Base-by-base conservation (phyloP, 2,888 invertebrate species). In the Agonum fuliginosum region DNA sequence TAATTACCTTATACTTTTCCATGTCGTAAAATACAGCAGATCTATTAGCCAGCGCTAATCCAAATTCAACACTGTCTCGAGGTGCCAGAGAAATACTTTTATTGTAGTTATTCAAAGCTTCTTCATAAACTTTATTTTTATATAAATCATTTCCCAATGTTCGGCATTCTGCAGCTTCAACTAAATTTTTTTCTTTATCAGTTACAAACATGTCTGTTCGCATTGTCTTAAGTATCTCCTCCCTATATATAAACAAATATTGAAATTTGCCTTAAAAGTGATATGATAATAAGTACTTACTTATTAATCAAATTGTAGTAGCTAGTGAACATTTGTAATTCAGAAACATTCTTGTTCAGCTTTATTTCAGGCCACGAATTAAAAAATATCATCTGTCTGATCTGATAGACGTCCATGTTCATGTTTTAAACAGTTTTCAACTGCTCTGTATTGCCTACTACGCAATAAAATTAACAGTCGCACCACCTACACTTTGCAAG, bases 11-110 rank as follows among this genome's bases (percentile, higher is more conserved):
- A 83, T 90, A 92, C 65, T 90, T 89, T 78, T 89, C 86, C 81
- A 93, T 86, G 78, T 89, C 88, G 80, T 88, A 89, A 69, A 93
- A 88, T 1, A 92, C 89, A 34, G 93, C 93, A 51, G 94, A 93
- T 80, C 94, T 89, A 83, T 94, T 94, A 0, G 91, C 91, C 82
- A 92, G 88, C 0, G 92, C 91, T 43, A 92, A 85, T 22, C 89
- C 85, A 78, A 91, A 88, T 81, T 89, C 89, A 75, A 90, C 88
- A 6, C 91, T 89, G 43, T 86, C 83, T 0, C 84, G 77, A 34
- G 90, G 89, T 8, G 93, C 91, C 85, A 88, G 88, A 22, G 91
- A 88, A 80, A 93, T 87, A 74, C 91, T 89, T 82, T 89, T 85
- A 78, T 91, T 90, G 82, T 91, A 92, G 80, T 89, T 89, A 2